Evolutionary conservation across 1,140 invertebrate genomes (phyloP), one percentile per base, ranked within the genome.

Genomic region (Xylocopa sonorina): DNA sequence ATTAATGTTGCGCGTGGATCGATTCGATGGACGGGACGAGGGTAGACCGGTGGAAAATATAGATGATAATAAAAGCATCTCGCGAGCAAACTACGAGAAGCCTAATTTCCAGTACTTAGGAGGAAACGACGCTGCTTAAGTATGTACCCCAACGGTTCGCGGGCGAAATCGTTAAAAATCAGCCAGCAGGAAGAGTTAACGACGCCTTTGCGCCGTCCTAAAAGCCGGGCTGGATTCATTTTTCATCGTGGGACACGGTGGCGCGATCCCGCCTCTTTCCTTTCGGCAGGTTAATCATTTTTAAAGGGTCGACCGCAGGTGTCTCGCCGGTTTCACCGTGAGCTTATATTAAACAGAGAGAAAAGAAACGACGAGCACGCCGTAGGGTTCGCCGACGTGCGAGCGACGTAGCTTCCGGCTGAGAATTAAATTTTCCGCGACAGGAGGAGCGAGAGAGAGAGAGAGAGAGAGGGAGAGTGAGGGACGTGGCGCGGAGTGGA

Each of bases 241-340:
- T 91, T 91, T 91, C 88, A 91, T 90, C 84, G 79, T 34, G 34
- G 3, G n/a, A n/a, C n/a, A 64, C 69, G 51, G 57, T 69, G 12
- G 68, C 24, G 63, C 48, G 63, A 64, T 32, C 18, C 75, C 50
- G 50, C 16, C 63, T 21, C 62, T 53, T 50, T 69, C 58, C 46
- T 78, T 76, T 81, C 48, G 62, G 38, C 69, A 81, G 82, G 85
- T 89, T 90, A 91, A 91, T 89, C 88, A 91, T 91, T 90, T 89
- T 90, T 88, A 85, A 90, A 91, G 67, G 80, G 86, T 78, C 82
- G 81, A 88, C 84, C 84, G 82, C 89, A 90, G 89, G 88, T 90
- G 89, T 58, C 82, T 48, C 81, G 77, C 83, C 87, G 66, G 53
- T 12, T n/a, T 80, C 75, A 58, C 46, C 50, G 64, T 63, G 83